Evolutionary conservation across 2,888 invertebrate genomes (phyloP).

Genomic region (Melinaea marsaeus): DNA sequence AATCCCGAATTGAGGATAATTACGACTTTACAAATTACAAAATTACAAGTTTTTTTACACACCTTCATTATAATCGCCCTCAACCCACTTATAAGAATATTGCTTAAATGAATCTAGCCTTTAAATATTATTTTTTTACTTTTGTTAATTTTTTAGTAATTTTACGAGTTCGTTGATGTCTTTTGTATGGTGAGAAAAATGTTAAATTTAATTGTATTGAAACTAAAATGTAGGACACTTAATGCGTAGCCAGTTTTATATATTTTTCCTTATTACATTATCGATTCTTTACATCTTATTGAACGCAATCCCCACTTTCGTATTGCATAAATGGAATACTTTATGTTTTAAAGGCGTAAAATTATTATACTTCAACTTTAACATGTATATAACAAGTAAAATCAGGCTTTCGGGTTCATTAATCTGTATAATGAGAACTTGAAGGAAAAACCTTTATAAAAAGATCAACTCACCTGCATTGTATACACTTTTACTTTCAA

Average conservation of each 20-base stretch:
- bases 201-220: too few relatives aligned
- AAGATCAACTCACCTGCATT: conserved; percentile 61
- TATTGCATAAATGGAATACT: too few relatives aligned
- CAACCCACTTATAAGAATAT: conserved; percentile 17
- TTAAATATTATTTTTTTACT: neutral
- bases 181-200: conserved; percentile 35
- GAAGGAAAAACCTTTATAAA: conserved; percentile 26
- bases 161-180: conserved; percentile 25
- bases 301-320: too few relatives aligned
- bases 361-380: too few relatives aligned
- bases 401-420: conserved; percentile 49
- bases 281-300: neutral
- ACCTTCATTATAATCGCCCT: conserved; percentile 17
- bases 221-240: neutral
- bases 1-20: conserved; percentile 33
- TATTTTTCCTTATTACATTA: neutral
- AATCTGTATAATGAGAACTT: conserved; percentile 34
- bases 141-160: conserved; percentile 3
- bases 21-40: conserved; percentile 20
- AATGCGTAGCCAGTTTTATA: conserved; percentile 1
- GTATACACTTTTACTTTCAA: conserved; percentile 63
- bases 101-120: neutral
- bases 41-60: conserved; percentile 13
- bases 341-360: too few relatives aligned
- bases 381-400: neutral